Percentiles rank a stretch among this genome's conserved stretches.
These are phyloP conservation scores for Psittacula echo DNA, from an alignment of 2,797 vertebrate species.

Conservation along the genomic window DNA sequence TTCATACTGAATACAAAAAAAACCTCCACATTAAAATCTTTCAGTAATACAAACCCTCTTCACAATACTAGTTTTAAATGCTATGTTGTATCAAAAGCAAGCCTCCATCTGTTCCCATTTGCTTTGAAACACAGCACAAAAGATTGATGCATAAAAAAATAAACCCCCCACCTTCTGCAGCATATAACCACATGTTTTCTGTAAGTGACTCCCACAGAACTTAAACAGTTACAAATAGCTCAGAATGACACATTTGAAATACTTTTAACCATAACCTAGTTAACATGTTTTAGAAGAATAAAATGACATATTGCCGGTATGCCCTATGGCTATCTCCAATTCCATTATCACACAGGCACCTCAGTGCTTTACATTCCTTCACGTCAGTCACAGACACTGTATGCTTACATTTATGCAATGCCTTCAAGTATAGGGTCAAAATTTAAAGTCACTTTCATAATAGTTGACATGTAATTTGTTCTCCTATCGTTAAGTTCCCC, in stretches of 20 bases:
- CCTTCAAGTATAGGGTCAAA: not conserved
- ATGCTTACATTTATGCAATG: not conserved
- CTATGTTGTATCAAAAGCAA: constrained; percentile 6
- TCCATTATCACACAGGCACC: not conserved
- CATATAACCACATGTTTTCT: not conserved
- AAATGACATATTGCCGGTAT: not conserved
- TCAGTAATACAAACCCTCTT: not conserved
- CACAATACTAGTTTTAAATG: not conserved
- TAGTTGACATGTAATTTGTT: not conserved
- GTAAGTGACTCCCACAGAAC: not conserved
- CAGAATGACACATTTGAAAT: not conserved
- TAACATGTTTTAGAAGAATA: constrained; percentile 5
- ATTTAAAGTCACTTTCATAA: not conserved
- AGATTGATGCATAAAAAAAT: not conserved
- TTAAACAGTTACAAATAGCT: constrained; percentile 5
- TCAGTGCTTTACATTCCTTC: not conserved
- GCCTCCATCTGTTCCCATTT: not conserved
- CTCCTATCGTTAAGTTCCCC: not conserved
- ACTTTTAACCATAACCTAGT: not conserved
- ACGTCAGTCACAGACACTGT: not conserved
- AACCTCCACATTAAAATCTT: not conserved
- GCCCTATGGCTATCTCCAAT: not conserved
- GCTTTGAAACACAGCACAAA: constrained; percentile 29
- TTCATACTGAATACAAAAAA: not conserved
- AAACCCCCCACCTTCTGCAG: not conserved